A percentile compares a stretch with the other conserved stretches of the same genome.
Evolutionary conservation across 2,888 invertebrate species (phyloP).

Genomic region (Cosmorhoe ocellata): DNA sequence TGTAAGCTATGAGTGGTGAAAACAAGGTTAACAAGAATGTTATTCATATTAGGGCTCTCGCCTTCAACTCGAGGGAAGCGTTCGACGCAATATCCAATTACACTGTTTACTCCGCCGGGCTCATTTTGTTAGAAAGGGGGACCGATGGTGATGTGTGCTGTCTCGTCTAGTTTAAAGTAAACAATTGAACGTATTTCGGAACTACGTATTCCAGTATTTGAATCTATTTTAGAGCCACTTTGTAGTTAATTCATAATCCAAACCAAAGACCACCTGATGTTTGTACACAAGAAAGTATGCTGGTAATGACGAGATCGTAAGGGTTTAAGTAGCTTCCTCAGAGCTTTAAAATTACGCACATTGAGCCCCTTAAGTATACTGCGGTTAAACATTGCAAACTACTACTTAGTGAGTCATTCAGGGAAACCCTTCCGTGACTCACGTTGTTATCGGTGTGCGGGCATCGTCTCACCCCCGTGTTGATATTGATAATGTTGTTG

Average conservation of each 20-base stretch:
- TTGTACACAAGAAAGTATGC: constrained; percentile 14
- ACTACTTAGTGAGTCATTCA: constrained; percentile 62
- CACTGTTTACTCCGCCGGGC: constrained; percentile 50
- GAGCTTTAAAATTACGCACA: constrained; percentile 30
- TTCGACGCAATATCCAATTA: constrained; percentile 48
- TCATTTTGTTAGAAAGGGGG: constrained; percentile 48
- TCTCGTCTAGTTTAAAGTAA: constrained; percentile 36
- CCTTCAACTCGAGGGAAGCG: constrained; percentile 38
- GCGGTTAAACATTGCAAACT: constrained; percentile 38
- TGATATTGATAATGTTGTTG: constrained; percentile 57
- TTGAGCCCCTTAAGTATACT: constrained; percentile 33
- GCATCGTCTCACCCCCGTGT: constrained; percentile 59
- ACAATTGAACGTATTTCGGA: constrained; percentile 30
- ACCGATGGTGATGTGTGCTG: constrained; percentile 45
- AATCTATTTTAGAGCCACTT: constrained; percentile 5
- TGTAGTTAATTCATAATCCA: neutral
- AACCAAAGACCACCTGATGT: constrained; percentile 17
- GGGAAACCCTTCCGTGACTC: constrained; percentile 81
- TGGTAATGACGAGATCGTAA: constrained; percentile 23
- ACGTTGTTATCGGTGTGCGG: constrained; percentile 64
- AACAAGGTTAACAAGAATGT: constrained; percentile 25
- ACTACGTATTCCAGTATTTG: constrained; percentile 17
- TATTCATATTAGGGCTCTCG: constrained; percentile 30
- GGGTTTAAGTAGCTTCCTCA: constrained; percentile 27
- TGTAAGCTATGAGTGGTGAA: constrained; percentile 19